Evolutionary conservation across 2,888 invertebrate genomes (phyloP), one percentile per base, ranked within the genome.

Genomic region (Abrostola triplasia): DNA sequence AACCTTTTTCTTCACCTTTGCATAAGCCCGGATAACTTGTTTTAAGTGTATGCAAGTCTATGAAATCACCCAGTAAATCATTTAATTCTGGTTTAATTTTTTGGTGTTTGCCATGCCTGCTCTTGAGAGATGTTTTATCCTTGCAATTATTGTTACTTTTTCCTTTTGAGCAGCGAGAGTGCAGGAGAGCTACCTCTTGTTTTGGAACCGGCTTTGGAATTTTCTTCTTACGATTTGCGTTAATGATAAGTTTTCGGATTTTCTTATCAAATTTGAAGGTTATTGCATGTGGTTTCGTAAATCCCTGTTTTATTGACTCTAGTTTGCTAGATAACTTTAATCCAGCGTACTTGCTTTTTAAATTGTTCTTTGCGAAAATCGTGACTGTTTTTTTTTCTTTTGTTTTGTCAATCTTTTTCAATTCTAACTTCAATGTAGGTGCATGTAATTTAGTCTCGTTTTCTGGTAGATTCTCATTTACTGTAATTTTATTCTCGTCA

Each of bases 361-460:
- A 41, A 10, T 37, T 40, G 0, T 42, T 56, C 59, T 71, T 65
- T 0, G 70, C 56, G 50, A 53, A 71, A 12, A 71, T 48, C 49
- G 38, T 71, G 12, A 70, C 41, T n/a, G 76, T 70, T 36, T 36
- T 54, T 61, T 48, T 37, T 13, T 9, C 5, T 24, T 38, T 38
- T 11, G 5, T 2, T 12, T 35, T 36, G 5, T 47, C 10, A 6
- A 24, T 5, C 11, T 56, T 57, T 50, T 50, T 41, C 5, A 24
- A 24, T 66, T 65, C 52, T 6, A 65, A 49, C 42, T 53, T 53
- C 10, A 44, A 5, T 12, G n/a, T 10, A 11, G 57, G n/a, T 44
- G 35, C 49, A 7, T 37, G 8, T 12, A 4, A 5, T 37, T 8
- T 50, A 8, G 10, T 9, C 6, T 36, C n/a, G 12, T 24, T 24